Percentiles rank a stretch among this genome's conserved stretches.
Evolutionary conservation across 1,140 invertebrate species (phyloP).

Genomic region (Propsilocerus akamusi): DNA sequence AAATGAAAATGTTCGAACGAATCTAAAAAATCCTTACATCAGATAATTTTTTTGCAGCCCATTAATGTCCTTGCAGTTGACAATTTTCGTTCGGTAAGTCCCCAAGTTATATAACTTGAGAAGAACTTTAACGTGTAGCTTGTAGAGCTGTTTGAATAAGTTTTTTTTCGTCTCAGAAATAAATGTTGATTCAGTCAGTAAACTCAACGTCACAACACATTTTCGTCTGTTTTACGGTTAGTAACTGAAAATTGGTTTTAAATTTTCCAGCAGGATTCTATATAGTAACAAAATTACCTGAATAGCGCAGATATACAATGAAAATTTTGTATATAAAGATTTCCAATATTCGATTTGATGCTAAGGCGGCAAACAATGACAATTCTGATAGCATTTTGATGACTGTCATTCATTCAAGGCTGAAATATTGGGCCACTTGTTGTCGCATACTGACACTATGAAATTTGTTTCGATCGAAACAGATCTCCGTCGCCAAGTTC

Average conservation of each 20-base stretch:
- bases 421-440: slow-evolving; percentile 67
- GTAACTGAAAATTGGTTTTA: too few species aligned
- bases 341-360: slow-evolving; percentile 12
- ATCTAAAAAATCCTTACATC: too few species aligned
- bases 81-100: slow-evolving; percentile 23
- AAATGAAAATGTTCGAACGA: too few species aligned
- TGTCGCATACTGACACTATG: slow-evolving; percentile 55
- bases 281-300: slow-evolving; percentile 37
- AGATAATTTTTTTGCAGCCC: slow-evolving; percentile 61
- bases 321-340: slow-evolving; percentile 29
- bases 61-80: slow-evolving; percentile 71
- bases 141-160: slow-evolving; percentile 42
- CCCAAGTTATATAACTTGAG: slow-evolving; percentile 64
- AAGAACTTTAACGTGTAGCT: slow-evolving; percentile 49
- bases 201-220: not conserved
- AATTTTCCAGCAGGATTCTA: too few species aligned
- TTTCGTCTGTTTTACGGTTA: not conserved
- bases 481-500: slow-evolving; percentile 41
- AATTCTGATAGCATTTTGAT: slow-evolving; percentile 48
- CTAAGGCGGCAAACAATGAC: slow-evolving; percentile 30
- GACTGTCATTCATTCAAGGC: slow-evolving; percentile 51
- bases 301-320: slow-evolving; percentile 68
- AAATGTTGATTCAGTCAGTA: slow-evolving; percentile 8
- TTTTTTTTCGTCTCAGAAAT: slow-evolving; percentile 29
- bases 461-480: slow-evolving; percentile 37